Percentiles rank a stretch among this genome's conserved stretches.
phyloP scores from a whole-genome alignment of 2,113 vertebrate genomes.

The Stigmatopora argus region DNA sequence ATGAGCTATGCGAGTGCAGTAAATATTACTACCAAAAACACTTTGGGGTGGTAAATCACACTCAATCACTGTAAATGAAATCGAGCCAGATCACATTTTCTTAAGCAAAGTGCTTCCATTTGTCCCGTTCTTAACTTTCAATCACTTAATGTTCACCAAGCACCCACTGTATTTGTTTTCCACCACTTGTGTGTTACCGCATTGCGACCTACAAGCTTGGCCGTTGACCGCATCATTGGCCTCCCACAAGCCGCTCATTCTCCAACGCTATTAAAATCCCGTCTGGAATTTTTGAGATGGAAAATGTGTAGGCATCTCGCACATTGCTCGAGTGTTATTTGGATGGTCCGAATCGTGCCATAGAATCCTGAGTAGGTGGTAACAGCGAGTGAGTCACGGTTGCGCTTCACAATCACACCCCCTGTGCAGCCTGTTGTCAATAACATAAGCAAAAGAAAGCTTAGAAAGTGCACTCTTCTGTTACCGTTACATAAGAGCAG shows the following conservation, averaged over 20 bases:
- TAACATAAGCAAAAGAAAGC: conserved; percentile 12
- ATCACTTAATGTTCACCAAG: neutral
- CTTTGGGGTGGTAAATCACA: neutral
- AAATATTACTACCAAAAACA: neutral
- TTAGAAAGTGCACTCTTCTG: neutral
- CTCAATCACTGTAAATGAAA: neutral
- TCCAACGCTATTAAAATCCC: conserved; percentile 14
- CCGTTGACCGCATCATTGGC: conserved; percentile 4
- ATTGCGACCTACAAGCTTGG: conserved; percentile 15
- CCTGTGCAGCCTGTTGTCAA: conserved; percentile 22
- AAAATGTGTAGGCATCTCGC: conserved; percentile 41
- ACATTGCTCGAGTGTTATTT: conserved; percentile 32
- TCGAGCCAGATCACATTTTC: neutral
- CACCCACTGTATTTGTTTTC: conserved; percentile 17
- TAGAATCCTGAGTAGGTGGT: conserved; percentile 36
- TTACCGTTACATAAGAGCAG: conserved; percentile 17
- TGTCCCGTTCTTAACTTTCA: neutral
- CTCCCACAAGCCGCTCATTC: conserved; percentile 27
- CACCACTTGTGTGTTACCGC: conserved; percentile 11
- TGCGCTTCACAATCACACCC: conserved; percentile 18
- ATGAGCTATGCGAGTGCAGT: neutral
- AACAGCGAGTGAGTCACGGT: conserved; percentile 46
- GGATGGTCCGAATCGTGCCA: conserved; percentile 33
- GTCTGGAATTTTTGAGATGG: conserved; percentile 31
- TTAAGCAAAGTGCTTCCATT: neutral